Base-by-base conservation (phyloP, 1,140 invertebrate species). In the Rhizoglyphus robini region DNA sequence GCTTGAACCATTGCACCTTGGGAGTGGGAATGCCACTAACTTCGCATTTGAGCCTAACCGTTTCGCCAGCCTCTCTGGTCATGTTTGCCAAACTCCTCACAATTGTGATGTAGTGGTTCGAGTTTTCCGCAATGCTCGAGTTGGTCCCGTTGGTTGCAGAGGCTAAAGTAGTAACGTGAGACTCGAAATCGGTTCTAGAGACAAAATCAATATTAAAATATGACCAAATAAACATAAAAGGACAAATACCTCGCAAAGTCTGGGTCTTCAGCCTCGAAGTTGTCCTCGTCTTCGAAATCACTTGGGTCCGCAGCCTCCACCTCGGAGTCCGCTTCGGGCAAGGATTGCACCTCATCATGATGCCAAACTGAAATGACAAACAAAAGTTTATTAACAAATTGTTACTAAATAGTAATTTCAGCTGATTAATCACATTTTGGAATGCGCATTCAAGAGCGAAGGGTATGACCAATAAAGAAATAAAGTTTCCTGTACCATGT, bases 1-100 rank as follows among this genome's bases (percentile, higher is more conserved):
- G 84, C 72, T 84, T 84, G 69, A 77, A 82, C 86, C 86, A 88
- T 23, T 73, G 75, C 67, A 87, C 81, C 1, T 71, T 76, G 13
- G 74, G 74, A 0, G 81, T 76, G 41, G 83, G 82, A 27, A 79
- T 76, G n/a, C 84, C 81, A 38, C 77, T 78, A 8, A 84, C 84
- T 71, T 86, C 84, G 72, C 86, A 88, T 41, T 78, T 72, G 68
- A 88, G 76, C 64, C 80, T 79, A 2, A 83, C 80, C 1, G 74
- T 76, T 29, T 82, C 80, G 2, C 84, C 84, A 13, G 78, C 75
- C 67, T 83, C 81, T 68, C 80, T 80, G 2, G 83, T 85, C 18
- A 82, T 69, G 70, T 87, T 88, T 23, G 72, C 74, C 8, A 62
- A 46, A 58, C 13, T n/a, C n/a, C n/a, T n/a, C n/a, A n/a, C n/a